phyloP scores from a whole-genome alignment of 2,113 vertebrate genomes.

The Aviceda subcristata region DNA sequence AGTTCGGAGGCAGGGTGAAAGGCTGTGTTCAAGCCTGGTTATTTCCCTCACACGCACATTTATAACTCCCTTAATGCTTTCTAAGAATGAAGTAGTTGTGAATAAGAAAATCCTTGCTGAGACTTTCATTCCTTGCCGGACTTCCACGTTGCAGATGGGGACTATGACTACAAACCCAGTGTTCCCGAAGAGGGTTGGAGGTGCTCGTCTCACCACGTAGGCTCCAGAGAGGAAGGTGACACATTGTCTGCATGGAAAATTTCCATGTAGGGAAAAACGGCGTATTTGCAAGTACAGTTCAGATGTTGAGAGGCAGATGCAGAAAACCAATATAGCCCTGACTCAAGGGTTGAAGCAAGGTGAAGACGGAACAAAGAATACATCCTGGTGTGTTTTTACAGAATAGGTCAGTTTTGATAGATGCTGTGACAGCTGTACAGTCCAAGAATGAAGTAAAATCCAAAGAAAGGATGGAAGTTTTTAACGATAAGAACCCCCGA shows the following conservation, averaged over 20 bases:
- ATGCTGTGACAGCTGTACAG: background rate
- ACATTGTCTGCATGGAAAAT: background rate
- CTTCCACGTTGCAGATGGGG: background rate
- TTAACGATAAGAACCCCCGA: background rate
- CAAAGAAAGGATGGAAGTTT: background rate
- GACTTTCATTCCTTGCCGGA: background rate
- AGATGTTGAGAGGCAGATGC: background rate
- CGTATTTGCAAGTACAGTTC: background rate
- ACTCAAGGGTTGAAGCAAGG: background rate
- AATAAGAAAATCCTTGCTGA: background rate
- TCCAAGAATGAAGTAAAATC: background rate
- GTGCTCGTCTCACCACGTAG: rapidly evolving
- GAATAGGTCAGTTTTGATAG: background rate
- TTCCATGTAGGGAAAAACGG: background rate
- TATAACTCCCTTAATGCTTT: background rate
- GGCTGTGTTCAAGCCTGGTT: background rate
- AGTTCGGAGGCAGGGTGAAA: background rate
- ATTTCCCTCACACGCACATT: background rate
- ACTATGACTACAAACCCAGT: background rate
- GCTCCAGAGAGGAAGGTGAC: rapidly evolving
- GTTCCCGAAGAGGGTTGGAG: background rate
- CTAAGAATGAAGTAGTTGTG: background rate
- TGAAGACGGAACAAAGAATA: background rate
- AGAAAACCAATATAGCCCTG: background rate
- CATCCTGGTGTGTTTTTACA: background rate